A percentile compares a stretch with the other conserved stretches of the same genome.
phyloP scores from a whole-genome alignment of 2,113 vertebrate genomes.

The Pseudorasbora parva region DNA sequence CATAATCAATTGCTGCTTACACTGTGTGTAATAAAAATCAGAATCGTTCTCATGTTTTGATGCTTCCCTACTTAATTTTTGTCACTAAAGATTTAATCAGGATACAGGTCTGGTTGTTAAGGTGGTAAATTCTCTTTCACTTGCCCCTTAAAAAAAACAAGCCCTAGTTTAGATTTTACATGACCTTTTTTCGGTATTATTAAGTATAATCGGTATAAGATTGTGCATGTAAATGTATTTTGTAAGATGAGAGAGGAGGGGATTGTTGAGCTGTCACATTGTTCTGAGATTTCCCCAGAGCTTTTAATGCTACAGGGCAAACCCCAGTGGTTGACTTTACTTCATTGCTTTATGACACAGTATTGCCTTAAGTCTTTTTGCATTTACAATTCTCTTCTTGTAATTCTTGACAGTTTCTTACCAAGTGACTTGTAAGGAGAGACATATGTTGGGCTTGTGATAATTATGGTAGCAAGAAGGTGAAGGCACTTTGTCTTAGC shows the following conservation, averaged over 20 bases:
- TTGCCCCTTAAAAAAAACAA: too few relatives aligned
- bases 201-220: background rate
- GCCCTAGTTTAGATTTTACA: background rate
- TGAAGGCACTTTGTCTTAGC: background rate
- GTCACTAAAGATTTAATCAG: too few relatives aligned
- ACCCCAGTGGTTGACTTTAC: slow-evolving; percentile 13
- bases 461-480: background rate
- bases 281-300: slow-evolving; percentile 24
- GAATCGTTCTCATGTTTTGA: too few relatives aligned
- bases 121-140: too few relatives aligned
- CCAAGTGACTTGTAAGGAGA: background rate
- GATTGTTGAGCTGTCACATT: slow-evolving; percentile 38
- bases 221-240: background rate
- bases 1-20: too few relatives aligned
- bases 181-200: background rate
- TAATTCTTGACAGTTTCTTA: slow-evolving; percentile 1
- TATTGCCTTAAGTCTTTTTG: slow-evolving; percentile 26
- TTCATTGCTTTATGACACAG: slow-evolving; percentile 1
- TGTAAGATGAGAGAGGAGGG: background rate
- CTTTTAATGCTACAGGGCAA: slow-evolving; percentile 35
- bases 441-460: background rate
- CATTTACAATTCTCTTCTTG: slow-evolving; percentile 20
- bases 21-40: too few relatives aligned
- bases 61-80: too few relatives aligned
- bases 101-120: too few relatives aligned